Conservation (phyloP, 2,113 vertebrate genomes). For the Phrynosoma platyrhinos region DNA sequence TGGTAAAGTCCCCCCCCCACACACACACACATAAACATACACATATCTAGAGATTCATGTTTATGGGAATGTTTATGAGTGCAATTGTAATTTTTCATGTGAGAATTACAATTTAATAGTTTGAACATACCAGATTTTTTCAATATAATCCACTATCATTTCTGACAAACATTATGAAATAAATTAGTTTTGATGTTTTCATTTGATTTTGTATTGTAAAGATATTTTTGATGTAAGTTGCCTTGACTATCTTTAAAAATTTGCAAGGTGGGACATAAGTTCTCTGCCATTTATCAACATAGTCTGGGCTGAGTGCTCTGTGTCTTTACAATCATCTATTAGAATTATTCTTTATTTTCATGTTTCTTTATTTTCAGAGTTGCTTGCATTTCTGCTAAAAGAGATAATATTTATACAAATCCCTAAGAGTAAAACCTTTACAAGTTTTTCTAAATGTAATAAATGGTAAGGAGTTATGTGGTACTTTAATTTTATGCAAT, state of each 20-base stretch:
- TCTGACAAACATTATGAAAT: not conserved
- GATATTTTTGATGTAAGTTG: not conserved
- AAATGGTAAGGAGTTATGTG: not conserved
- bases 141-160: not conserved
- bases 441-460: not conserved
- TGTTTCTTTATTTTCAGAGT: not conserved
- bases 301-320: too few species aligned
- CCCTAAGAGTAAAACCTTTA: not conserved
- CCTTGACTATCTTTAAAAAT: not conserved
- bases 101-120: not conserved
- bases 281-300: not conserved
- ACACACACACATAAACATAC: not conserved
- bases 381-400: not conserved
- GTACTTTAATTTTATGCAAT: not conserved
- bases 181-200: not conserved
- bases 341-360: not conserved
- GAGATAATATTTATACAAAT: too few species aligned
- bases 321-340: not conserved
- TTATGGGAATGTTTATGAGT: not conserved
- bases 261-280: not conserved
- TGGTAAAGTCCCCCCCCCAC: fast-evolving
- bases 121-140: not conserved
- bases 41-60: not conserved
- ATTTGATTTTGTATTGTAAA: not conserved
- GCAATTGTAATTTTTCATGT: not conserved